Conservation (phyloP, 2,113 vertebrate species). For the Stictonetta naevosa region DNA sequence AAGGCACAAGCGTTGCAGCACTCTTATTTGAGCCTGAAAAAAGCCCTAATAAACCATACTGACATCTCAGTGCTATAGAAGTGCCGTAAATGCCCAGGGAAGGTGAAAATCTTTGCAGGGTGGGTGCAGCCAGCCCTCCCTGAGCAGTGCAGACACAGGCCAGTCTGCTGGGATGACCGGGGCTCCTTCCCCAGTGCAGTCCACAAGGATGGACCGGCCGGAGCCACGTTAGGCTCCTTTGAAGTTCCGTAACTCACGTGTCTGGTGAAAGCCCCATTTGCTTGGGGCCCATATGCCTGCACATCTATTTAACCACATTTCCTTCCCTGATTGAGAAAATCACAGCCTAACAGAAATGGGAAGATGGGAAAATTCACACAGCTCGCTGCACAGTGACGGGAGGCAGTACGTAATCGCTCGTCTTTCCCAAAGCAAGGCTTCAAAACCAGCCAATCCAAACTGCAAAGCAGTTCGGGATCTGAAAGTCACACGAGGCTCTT, state of each 20-base stretch:
- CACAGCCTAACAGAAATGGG: background rate
- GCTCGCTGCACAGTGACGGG: accelerated
- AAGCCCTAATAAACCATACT: background rate
- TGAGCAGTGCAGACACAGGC: background rate
- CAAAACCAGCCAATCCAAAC: background rate
- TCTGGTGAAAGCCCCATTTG: background rate
- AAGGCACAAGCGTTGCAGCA: background rate
- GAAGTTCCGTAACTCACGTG: background rate
- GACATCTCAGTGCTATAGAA: background rate
- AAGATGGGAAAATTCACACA: background rate
- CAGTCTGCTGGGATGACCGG: background rate
- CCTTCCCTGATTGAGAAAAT: background rate
- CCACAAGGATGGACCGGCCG: background rate
- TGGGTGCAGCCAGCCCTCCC: background rate
- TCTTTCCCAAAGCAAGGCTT: background rate
- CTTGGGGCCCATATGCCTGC: background rate
- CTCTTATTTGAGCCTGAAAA: background rate
- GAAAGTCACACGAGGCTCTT: background rate
- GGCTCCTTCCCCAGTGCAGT: background rate
- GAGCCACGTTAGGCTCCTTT: background rate
- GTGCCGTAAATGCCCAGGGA: background rate
- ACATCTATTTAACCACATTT: background rate
- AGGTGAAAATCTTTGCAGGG: background rate
- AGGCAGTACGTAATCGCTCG: accelerated
- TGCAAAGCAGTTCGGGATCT: background rate